phyloP scores from a whole-genome alignment of 2,888 invertebrate genomes.

The Furcula furcula region DNA sequence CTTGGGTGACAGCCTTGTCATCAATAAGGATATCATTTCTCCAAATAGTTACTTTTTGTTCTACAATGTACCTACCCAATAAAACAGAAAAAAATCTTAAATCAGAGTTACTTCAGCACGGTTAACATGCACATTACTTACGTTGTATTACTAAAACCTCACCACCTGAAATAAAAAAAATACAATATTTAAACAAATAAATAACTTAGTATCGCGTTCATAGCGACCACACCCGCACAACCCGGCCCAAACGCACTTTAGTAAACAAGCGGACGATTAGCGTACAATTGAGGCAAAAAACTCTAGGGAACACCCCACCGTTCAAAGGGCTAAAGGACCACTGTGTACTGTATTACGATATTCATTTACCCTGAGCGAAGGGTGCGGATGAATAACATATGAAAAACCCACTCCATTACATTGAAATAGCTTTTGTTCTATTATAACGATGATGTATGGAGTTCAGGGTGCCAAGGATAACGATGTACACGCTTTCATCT shows the following conservation, averaged over 20 bases:
- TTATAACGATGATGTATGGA: too few species aligned
- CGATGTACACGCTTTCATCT: too few species aligned
- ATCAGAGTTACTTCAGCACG: too few species aligned
- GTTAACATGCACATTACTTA: too few species aligned
- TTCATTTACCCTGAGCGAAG: slow-evolving; percentile 2
- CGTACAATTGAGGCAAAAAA: slow-evolving; percentile 43
- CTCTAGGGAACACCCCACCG: slow-evolving; percentile 18
- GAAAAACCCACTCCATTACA: neutral
- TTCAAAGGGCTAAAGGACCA: slow-evolving; percentile 18
- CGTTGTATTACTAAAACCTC: too few species aligned
- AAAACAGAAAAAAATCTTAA: too few species aligned
- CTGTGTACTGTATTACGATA: slow-evolving; percentile 29
- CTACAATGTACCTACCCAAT: too few species aligned
- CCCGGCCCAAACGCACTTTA: slow-evolving; percentile 41
- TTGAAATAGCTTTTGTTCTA: neutral
- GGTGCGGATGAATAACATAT: neutral
- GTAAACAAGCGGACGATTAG: slow-evolving; percentile 57
- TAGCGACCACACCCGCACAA: slow-evolving; percentile 6
- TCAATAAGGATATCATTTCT: too few species aligned
- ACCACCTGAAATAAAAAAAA: too few species aligned
- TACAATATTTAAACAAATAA: neutral
- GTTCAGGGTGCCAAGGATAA: too few species aligned
- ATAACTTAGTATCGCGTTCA: neutral
- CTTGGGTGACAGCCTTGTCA: too few species aligned
- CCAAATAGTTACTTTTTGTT: too few species aligned